These are phyloP conservation scores for Andrena bicolor DNA, from an alignment of 2,888 invertebrate species.

Conservation along the genomic window DNA sequence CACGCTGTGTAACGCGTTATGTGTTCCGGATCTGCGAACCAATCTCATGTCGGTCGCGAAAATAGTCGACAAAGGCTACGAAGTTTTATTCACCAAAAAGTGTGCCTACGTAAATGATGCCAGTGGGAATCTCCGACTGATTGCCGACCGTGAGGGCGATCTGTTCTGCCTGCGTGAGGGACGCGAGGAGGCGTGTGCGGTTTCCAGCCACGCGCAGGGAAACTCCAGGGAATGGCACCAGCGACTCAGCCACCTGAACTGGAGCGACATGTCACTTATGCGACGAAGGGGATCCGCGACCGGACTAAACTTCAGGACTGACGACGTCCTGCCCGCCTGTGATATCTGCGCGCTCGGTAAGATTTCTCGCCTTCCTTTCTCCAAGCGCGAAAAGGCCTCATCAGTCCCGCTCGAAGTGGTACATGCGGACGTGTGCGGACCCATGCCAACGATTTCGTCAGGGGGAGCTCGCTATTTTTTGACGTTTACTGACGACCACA, in stretches of 20 bases:
- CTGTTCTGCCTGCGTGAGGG: neutral
- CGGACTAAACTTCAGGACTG: neutral
- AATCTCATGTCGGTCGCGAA: conserved; percentile 11
- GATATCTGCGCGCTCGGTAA: neutral
- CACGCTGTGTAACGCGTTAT: neutral
- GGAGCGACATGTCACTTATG: neutral
- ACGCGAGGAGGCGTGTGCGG: neutral
- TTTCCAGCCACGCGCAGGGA: neutral
- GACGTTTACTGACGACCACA: neutral
- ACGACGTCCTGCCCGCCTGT: neutral
- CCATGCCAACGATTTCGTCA: neutral
- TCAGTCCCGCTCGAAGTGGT: neutral
- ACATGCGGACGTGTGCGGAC: conserved; percentile 4
- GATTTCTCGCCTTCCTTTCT: neutral
- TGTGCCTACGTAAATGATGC: neutral
- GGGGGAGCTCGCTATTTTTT: neutral
- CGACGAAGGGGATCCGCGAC: neutral
- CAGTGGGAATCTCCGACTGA: neutral
- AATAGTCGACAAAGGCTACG: neutral
- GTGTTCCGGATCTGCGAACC: neutral
- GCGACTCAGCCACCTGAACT: neutral
- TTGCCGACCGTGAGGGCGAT: neutral
- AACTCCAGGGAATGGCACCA: neutral
- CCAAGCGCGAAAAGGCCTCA: neutral
- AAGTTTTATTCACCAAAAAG: neutral